Percentiles rank a stretch among this genome's conserved stretches.
Evolutionary conservation across 2,113 vertebrate species (phyloP).

Genomic region (Scortum barcoo): DNA sequence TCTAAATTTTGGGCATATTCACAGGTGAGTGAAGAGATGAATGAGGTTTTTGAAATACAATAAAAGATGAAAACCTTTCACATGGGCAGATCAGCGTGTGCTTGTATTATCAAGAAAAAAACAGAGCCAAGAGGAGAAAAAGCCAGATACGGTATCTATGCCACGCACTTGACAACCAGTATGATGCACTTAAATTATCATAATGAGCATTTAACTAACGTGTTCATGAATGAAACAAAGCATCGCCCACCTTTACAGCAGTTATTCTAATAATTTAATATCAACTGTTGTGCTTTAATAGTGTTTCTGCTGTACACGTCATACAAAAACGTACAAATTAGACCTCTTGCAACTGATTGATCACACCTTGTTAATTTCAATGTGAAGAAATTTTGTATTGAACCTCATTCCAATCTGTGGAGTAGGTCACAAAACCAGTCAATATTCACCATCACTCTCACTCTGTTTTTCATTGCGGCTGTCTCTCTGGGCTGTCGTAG

Average conservation of each 20-base stretch:
- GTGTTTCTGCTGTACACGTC: neutral
- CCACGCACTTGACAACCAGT: conserved; percentile 21
- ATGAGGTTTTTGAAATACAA: conserved; percentile 26
- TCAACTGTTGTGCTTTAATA: neutral
- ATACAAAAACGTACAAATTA: neutral
- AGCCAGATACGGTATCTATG: neutral
- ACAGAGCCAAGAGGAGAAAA: neutral
- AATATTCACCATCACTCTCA: neutral
- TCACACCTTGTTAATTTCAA: neutral
- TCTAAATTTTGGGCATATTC: conserved; percentile 3
- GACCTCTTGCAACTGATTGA: neutral
- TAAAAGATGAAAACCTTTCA: conserved; percentile 44
- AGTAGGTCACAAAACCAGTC: conserved; percentile 12
- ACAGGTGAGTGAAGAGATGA: conserved; percentile 32
- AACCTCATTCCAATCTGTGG: neutral
- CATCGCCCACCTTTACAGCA: neutral
- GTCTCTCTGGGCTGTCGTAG: conserved; percentile 17
- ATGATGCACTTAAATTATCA: conserved; percentile 31
- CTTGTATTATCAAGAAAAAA: conserved; percentile 29
- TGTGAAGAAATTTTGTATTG: neutral
- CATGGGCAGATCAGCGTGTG: conserved; percentile 10
- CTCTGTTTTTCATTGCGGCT: conserved; percentile 13
- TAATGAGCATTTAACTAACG: conserved; percentile 35
- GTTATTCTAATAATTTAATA: neutral
- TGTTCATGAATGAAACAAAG: conserved; percentile 8